Conservation (phyloP, 2,113 vertebrate genomes). For the Stigmatopora nigra region DNA sequence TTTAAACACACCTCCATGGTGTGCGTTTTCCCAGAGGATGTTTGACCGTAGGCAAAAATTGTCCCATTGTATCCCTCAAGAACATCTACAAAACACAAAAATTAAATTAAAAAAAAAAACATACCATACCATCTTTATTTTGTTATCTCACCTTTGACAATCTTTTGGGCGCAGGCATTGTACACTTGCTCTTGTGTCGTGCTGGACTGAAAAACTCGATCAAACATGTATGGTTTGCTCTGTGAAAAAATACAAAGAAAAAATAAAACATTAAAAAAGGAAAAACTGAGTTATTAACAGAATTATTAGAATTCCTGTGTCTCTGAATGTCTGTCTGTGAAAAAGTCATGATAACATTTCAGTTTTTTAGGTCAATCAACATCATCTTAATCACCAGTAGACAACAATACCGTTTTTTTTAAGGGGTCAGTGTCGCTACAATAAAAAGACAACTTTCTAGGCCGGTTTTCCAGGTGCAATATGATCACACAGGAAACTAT, state of each 20-base stretch:
- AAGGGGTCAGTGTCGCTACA: too few species aligned
- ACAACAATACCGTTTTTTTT: too few species aligned
- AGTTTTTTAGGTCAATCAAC: too few species aligned
- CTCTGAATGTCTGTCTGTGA: too few species aligned
- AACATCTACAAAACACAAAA: constrained; percentile 74
- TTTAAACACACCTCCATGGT: constrained; percentile 87
- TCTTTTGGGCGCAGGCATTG: constrained; percentile 93
- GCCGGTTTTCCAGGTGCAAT: background rate
- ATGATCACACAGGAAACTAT: background rate
- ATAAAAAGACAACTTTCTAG: background rate
- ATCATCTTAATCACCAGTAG: too few species aligned
- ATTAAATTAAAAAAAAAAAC: background rate
- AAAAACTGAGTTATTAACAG: too few species aligned
- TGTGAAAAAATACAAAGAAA: constrained; percentile 40
- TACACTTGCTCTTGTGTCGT: constrained; percentile 96
- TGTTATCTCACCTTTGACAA: constrained; percentile 85
- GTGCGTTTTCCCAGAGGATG: constrained; percentile 95
- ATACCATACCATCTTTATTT: background rate
- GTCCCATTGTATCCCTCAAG: constrained; percentile 96
- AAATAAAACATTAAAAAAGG: background rate
- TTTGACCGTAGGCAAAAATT: constrained; percentile 97
- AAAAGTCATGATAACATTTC: too few species aligned
- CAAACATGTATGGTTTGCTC: constrained; percentile 90
- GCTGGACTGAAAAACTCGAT: constrained; percentile 88
- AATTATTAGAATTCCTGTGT: background rate